These are phyloP conservation scores for Circaetus gallicus DNA, from an alignment of 2,113 vertebrate genomes.

Conservation along the genomic window DNA sequence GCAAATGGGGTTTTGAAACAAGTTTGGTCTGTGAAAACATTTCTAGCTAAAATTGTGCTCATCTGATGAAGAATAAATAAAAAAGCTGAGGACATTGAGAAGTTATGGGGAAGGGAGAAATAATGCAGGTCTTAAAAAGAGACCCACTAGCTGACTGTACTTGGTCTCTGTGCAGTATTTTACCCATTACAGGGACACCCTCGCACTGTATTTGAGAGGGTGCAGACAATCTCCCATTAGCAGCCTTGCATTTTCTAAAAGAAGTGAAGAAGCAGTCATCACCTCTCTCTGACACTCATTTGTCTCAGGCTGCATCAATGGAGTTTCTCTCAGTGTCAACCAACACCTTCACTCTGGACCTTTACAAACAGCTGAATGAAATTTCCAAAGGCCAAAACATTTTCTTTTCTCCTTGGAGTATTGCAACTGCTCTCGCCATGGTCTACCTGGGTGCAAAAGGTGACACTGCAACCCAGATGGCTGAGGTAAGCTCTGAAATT, in stretches of 20 bases:
- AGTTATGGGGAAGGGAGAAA: not conserved
- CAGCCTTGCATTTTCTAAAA: not conserved
- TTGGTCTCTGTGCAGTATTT: not conserved
- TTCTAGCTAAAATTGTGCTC: not conserved
- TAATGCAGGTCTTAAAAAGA: not conserved
- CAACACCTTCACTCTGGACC: slow-evolving; percentile 79
- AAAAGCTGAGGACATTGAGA: not conserved
- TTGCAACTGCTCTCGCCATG: slow-evolving; percentile 86
- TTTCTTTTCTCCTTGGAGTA: slow-evolving; percentile 85
- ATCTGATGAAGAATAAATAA: not conserved
- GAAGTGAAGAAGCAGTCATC: not conserved
- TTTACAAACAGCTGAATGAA: slow-evolving; percentile 78
- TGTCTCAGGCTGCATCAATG: slow-evolving; percentile 71
- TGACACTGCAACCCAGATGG: slow-evolving; percentile 83
- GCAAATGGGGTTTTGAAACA: not conserved
- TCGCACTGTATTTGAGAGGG: not conserved
- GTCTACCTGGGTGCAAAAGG: slow-evolving; percentile 82
- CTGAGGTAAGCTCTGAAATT: slow-evolving; percentile 70
- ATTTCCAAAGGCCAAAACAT: slow-evolving; percentile 66
- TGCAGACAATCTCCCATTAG: not conserved
- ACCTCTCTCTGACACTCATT: not conserved
- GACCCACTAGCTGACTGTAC: not conserved
- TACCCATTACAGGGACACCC: not conserved
- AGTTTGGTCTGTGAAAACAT: not conserved
- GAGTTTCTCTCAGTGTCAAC: slow-evolving; percentile 74